phyloP scores from a whole-genome alignment of 2,888 invertebrate genomes.

The Folsomia manolachei region DNA sequence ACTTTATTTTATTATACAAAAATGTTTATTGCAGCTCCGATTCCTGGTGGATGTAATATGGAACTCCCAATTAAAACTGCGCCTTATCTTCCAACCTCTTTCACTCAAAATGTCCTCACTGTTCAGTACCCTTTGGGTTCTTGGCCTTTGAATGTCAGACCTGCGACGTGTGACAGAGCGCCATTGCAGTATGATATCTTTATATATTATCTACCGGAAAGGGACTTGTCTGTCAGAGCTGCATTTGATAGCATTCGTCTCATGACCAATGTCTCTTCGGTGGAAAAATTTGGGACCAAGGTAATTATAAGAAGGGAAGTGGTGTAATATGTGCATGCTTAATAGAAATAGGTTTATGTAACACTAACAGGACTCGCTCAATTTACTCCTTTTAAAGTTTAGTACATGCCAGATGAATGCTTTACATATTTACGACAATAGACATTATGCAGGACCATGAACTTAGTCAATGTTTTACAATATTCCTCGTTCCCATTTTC shows the following conservation, averaged over 20 bases:
- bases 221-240: slow-evolving; percentile 58
- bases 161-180: slow-evolving; percentile 53
- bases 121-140: slow-evolving; percentile 59
- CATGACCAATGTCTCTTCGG: slow-evolving; percentile 63
- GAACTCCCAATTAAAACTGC: slow-evolving; percentile 63
- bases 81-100: slow-evolving; percentile 61
- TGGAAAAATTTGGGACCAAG: slow-evolving; percentile 59
- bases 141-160: slow-evolving; percentile 52
- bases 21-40: slow-evolving; percentile 66
- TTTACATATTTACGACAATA: too few species aligned
- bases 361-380: too few species aligned
- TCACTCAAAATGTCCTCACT: slow-evolving; percentile 56
- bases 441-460: too few species aligned
- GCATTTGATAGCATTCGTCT: slow-evolving; percentile 64
- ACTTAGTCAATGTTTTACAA: too few species aligned
- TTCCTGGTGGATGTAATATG: slow-evolving; percentile 77
- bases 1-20: not conserved
- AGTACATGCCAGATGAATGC: too few species aligned
- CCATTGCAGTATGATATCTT: slow-evolving; percentile 60
- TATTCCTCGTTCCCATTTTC: too few species aligned
- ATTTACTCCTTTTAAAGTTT: too few species aligned
- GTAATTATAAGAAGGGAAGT: too few species aligned
- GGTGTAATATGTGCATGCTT: too few species aligned
- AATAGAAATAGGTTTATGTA: too few species aligned
- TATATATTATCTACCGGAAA: slow-evolving; percentile 63